Evolutionary conservation across 2,797 vertebrate genomes (phyloP).

Genomic region (Crenuchus spilurus): DNA sequence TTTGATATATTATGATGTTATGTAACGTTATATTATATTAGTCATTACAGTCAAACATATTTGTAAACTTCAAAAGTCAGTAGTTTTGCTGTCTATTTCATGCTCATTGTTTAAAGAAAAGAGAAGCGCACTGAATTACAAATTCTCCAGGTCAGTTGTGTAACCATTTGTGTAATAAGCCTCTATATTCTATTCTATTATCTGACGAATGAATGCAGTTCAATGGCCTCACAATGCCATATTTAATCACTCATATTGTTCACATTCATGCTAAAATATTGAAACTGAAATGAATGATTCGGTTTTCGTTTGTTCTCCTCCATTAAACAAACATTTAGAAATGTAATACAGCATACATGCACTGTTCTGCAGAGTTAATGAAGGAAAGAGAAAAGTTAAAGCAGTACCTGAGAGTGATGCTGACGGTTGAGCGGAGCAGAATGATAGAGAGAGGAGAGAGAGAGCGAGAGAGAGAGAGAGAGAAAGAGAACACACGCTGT

Average conservation of each 20-base stretch:
- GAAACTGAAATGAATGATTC: too few species aligned
- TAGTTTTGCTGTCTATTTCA: not conserved
- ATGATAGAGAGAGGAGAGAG: constrained; percentile 16
- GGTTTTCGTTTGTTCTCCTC: too few species aligned
- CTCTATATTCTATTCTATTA: not conserved
- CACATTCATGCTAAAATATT: too few species aligned
- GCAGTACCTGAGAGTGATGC: constrained; percentile 52
- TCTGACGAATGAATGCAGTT: not conserved
- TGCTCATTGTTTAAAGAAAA: too few species aligned
- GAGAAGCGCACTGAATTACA: too few species aligned
- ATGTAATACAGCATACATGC: not conserved
- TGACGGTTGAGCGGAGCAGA: constrained; percentile 41
- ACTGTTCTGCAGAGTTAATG: not conserved
- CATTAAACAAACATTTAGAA: too few species aligned
- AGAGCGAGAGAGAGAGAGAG: constrained; percentile 27
- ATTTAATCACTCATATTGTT: not conserved
- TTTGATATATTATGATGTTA: not conserved
- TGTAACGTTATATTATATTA: not conserved
- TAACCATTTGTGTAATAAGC: not conserved
- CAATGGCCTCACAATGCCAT: not conserved
- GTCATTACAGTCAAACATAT: too few species aligned
- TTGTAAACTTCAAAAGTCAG: not conserved
- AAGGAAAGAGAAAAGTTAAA: not conserved
- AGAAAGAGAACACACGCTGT: constrained; percentile 27
- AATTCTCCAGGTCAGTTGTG: too few species aligned